Evolutionary conservation across 2,113 vertebrate genomes (phyloP), one percentile per base, ranked within the genome.

Genomic region (Pseudorhombus dupliciocellatus): DNA sequence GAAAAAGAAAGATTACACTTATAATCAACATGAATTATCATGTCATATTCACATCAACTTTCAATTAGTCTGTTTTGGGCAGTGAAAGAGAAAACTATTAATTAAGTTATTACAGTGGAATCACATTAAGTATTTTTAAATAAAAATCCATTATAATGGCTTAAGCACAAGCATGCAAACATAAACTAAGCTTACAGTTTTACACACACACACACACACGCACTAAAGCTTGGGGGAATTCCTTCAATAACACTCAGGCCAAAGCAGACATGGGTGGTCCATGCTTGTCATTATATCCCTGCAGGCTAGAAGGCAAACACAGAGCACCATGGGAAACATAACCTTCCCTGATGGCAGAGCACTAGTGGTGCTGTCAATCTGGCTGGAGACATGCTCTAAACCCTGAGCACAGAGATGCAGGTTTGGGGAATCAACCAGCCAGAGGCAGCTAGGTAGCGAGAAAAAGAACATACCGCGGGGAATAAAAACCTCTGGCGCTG

Each of bases 261-360:
- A 85, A 66, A 85, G 87, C 81, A 88, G 78, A 86, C 88, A 83
- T 90, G 91, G 91, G 93, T 94, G 92, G 92, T 91, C 92, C 82
- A 62, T 37, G 52, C 83, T 89, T 92, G 89, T 92, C 90, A 91
- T 89, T 89, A 66, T 80, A 85, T 65, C 81, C 87, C 91, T 52
- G 78, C 78, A 84, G 88, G 89, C 83, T 52, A 79, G 75, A 83
- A 84, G 67, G 81, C 81, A 86, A 85, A 91, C 86, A 89, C 74
- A 88, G 85, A 91, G 84, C 80, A 87, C 81, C 84, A 84, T 89
- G 90, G 84, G 86, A 90, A 88, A 87, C 42, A 31, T 37, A 82
- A 74, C 60, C 78, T 66, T 63, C 69, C 55, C 52, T 69, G 75
- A 63, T 76, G 81, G 79, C 77, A 80, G 60, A 59, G 80, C 46